Evolutionary conservation across 2,797 vertebrate genomes (phyloP).

Genomic region (Tokudaia muenninki): DNA sequence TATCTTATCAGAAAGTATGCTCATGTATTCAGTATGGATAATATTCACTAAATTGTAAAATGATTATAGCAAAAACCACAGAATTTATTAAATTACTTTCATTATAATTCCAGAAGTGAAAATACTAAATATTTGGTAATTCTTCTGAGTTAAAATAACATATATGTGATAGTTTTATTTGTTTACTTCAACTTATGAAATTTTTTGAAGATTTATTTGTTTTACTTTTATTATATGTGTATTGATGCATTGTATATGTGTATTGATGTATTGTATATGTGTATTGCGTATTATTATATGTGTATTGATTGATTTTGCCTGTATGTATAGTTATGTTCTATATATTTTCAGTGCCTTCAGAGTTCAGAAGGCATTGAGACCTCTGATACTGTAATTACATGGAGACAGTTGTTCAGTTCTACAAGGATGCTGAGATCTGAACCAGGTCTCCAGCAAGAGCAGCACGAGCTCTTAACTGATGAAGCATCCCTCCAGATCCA

Average conservation of each 20-base stretch:
- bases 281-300: not conserved
- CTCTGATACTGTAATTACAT: no score
- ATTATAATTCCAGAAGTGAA: not conserved
- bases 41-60: not conserved
- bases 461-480: no score
- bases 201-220: not conserved
- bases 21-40: not conserved
- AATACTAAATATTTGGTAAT: not conserved
- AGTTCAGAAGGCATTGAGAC: no score
- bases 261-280: not conserved
- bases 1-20: not conserved
- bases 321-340: not conserved
- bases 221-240: not conserved
- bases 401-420: no score
- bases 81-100: constrained; percentile 17
- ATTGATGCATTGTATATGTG: not conserved
- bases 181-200: not conserved
- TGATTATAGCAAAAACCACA: not conserved
- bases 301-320: not conserved
- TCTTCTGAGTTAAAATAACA: not conserved
- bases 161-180: not conserved
- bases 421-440: no score
- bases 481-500: no score
- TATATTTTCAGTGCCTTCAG: not conserved
- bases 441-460: no score